Evolutionary conservation across 2,888 invertebrate genomes (phyloP).

Genomic region (Apoderus coryli): DNA sequence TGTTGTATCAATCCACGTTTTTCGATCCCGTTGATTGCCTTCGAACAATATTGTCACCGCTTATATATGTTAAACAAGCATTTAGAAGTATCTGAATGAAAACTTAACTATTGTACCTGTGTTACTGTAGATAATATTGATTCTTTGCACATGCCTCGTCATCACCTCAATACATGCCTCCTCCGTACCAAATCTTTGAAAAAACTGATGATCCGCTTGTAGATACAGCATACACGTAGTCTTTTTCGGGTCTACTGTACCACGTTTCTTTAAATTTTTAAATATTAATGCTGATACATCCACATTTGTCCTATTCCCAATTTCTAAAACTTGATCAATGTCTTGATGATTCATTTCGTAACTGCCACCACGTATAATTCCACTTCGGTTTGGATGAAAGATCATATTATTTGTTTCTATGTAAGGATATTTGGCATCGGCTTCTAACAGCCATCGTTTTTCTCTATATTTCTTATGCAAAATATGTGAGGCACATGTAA

Average conservation of each 20-base stretch:
- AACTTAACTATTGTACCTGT: no score
- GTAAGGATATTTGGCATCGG: slow-evolving; percentile 35
- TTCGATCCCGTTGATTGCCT: no score
- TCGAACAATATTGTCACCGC: no score
- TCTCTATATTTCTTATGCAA: slow-evolving; percentile 30
- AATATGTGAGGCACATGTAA: slow-evolving; percentile 27
- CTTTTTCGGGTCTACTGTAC: slow-evolving; percentile 69
- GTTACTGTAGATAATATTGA: slow-evolving; percentile 75
- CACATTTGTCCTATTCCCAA: slow-evolving; percentile 23
- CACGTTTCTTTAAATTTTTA: slow-evolving; percentile 48
- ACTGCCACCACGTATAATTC: no score
- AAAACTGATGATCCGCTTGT: slow-evolving; percentile 94
- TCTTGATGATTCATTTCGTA: no score
- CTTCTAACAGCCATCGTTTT: slow-evolving; percentile 57
- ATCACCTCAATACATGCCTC: slow-evolving; percentile 92
- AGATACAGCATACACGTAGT: slow-evolving; percentile 91
- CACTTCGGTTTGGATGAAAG: no score
- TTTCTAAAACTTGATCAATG: slow-evolving; percentile 29
- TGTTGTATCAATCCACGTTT: no score
- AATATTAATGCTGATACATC: slow-evolving; percentile 36
- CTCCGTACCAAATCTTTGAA: slow-evolving; percentile 83
- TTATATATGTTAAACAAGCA: no score
- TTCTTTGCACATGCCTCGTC: slow-evolving; percentile 86
- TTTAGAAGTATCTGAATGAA: no score
- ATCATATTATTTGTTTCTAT: no score